A percentile compares a stretch with the other conserved stretches of the same genome.
phyloP scores from a whole-genome alignment of 2,888 invertebrate species.

The Molorchus minor region DNA sequence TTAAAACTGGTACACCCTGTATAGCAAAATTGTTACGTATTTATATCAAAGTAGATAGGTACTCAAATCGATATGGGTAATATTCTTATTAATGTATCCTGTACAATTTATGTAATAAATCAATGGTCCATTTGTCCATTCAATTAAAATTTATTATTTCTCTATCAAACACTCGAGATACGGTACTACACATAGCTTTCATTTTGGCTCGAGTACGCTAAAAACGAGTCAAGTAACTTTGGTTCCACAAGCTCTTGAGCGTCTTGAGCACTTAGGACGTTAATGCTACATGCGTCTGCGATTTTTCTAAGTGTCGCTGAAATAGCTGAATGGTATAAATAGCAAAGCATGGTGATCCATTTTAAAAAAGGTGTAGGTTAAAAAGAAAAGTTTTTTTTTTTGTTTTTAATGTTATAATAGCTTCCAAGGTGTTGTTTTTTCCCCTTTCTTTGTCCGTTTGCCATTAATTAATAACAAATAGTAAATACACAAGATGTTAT shows the following conservation, averaged over 20 bases:
- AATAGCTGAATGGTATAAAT: constrained; percentile 46
- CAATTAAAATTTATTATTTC: background rate
- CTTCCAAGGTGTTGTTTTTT: background rate
- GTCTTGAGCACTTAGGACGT: constrained; percentile 67
- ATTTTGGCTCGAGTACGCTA: constrained; percentile 80
- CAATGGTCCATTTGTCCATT: constrained; percentile 8
- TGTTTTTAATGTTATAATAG: background rate
- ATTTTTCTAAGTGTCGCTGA: constrained; percentile 73
- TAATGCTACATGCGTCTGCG: constrained; percentile 66
- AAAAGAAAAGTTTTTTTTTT: background rate
- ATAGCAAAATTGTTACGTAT: too few species aligned
- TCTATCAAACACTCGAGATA: constrained; percentile 6
- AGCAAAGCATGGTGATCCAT: background rate
- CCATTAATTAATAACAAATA: background rate
- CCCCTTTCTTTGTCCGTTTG: background rate
- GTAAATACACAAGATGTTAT: background rate
- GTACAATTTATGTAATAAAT: too few species aligned
- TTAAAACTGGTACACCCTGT: too few species aligned
- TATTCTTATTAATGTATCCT: too few species aligned
- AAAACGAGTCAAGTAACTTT: constrained; percentile 79
- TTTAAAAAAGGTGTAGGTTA: background rate
- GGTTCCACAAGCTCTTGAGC: constrained; percentile 79
- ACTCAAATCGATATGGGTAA: too few species aligned
- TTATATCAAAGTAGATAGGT: too few species aligned
- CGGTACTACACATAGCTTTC: constrained; percentile 79